phyloP scores from a whole-genome alignment of 2,113 vertebrate genomes.

The Aix galericulata region DNA sequence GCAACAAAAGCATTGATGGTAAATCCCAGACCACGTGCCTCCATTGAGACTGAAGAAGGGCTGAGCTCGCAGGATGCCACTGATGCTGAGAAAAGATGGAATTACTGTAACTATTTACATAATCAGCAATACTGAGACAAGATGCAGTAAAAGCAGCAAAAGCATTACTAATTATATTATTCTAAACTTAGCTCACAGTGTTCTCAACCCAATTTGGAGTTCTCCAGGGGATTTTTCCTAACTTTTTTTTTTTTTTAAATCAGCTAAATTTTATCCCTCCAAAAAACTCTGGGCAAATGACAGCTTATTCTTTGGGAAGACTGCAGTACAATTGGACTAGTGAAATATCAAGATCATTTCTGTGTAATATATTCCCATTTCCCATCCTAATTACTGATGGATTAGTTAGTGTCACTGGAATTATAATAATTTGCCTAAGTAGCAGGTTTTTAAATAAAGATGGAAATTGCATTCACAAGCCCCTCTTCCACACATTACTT shows the following conservation, averaged over 20 bases:
- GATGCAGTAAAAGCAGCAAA: neutral
- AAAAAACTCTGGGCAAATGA: neutral
- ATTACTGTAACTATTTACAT: constrained; percentile 29
- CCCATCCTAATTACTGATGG: constrained; percentile 61
- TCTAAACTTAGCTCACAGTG: neutral
- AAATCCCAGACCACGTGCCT: neutral
- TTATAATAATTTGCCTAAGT: constrained; percentile 65
- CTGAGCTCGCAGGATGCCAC: neutral
- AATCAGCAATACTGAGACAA: neutral
- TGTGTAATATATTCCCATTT: constrained; percentile 57
- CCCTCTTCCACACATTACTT: constrained; percentile 38
- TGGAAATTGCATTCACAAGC: constrained; percentile 9
- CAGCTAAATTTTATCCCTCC: constrained; percentile 10
- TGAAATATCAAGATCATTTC: constrained; percentile 46
- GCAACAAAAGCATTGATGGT: neutral
- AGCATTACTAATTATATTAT: neutral
- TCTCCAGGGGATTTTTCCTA: neutral
- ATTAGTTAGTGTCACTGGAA: constrained; percentile 63
- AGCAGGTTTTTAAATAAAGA: constrained; percentile 54
- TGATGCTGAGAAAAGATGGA: neutral
- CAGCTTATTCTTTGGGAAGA: constrained; percentile 2
- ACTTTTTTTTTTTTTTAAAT: neutral
- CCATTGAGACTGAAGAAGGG: neutral
- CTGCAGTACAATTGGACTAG: neutral
- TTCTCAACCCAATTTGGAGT: neutral